Percentiles rank a stretch among this genome's conserved stretches.
phyloP scores from a whole-genome alignment of 2,113 vertebrate genomes.

The Amphilophus citrinellus region DNA sequence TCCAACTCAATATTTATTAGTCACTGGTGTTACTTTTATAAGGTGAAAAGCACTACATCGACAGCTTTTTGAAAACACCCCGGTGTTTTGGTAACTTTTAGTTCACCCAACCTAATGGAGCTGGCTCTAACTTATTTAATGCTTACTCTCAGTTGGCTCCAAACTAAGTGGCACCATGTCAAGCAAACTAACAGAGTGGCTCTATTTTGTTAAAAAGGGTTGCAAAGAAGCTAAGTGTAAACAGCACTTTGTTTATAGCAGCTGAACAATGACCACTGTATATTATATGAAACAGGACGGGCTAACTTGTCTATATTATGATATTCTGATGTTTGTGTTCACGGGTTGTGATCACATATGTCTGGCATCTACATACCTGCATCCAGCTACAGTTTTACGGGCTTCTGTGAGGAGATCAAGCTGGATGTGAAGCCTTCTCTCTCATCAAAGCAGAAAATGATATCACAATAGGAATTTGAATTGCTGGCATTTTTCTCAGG shows the following conservation, averaged over 20 bases:
- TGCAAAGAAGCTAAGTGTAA: not conserved
- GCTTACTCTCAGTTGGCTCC: conserved; percentile 4
- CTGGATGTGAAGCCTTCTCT: not conserved
- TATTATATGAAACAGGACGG: not conserved
- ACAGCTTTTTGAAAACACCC: not conserved
- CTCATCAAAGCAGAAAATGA: too few relatives aligned
- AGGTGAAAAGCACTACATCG: not conserved
- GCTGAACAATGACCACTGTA: not conserved
- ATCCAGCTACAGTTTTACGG: not conserved
- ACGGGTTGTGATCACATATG: not conserved
- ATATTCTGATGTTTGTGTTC: not conserved
- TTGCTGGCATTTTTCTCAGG: not conserved
- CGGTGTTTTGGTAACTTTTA: not conserved
- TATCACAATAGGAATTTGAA: not conserved
- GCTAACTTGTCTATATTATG: not conserved
- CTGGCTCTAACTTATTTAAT: conserved; percentile 21
- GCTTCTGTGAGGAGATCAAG: not conserved
- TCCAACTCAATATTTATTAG: not conserved
- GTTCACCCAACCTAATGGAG: not conserved
- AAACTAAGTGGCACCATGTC: conserved; percentile 8
- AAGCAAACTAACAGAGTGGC: conserved; percentile 2
- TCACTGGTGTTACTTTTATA: not conserved
- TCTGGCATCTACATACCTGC: not conserved
- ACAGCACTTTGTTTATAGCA: not conserved
- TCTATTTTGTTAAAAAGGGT: conserved; percentile 6